These are phyloP conservation scores for Coremacera marginata DNA, from an alignment of 2,888 invertebrate species.

Conservation along the genomic window DNA sequence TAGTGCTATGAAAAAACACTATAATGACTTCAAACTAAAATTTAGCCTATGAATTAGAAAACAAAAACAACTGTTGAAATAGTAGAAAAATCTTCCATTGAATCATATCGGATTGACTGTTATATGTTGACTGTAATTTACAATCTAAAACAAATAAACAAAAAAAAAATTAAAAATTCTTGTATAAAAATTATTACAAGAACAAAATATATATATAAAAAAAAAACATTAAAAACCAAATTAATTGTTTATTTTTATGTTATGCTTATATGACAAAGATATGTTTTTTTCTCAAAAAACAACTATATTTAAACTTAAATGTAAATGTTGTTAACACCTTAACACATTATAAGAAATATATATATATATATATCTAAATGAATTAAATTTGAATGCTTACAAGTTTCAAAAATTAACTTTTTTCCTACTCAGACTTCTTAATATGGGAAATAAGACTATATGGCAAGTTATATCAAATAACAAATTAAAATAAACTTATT, in stretches of 20 bases:
- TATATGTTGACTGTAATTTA: conserved; percentile 66
- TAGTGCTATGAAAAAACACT: neutral
- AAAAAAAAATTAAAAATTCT: neutral
- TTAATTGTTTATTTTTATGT: conserved; percentile 18
- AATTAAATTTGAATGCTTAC: too few species aligned
- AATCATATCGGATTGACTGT: conserved; percentile 66
- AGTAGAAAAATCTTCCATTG: conserved; percentile 56
- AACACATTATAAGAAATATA: too few species aligned
- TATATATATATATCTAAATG: neutral
- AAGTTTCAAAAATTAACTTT: too few species aligned
- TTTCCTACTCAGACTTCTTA: too few species aligned
- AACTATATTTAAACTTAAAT: too few species aligned
- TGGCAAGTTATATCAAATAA: too few species aligned
- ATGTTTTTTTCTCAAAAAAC: too few species aligned
- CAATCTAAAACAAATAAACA: conserved; percentile 43
- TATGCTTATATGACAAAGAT: conserved; percentile 34
- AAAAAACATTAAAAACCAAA: neutral
- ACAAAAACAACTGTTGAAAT: conserved; percentile 7
- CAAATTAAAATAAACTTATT: too few species aligned
- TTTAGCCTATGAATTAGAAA: neutral
- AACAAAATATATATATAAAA: neutral
- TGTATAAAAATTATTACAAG: neutral
- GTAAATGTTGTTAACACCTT: too few species aligned
- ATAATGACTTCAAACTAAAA: neutral
- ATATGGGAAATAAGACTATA: too few species aligned